Conservation (phyloP, 2,888 invertebrate genomes). For the Eudemis profundana region DNA sequence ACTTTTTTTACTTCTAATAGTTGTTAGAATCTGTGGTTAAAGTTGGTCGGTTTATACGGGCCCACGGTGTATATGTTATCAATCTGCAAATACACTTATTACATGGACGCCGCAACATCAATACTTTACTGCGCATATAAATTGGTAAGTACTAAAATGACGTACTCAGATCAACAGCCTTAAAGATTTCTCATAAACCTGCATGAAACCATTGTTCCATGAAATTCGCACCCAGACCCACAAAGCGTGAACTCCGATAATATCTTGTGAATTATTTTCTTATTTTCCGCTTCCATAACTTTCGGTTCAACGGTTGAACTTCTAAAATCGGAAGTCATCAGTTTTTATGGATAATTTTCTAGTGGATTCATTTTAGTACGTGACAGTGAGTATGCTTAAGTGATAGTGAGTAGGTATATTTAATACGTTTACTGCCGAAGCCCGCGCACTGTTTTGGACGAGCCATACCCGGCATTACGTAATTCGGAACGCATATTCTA, state of each 20-base stretch:
- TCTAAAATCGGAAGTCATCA: constrained; percentile 3
- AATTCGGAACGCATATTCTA: too few species aligned
- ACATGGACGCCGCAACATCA: too few species aligned
- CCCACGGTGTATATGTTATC: too few species aligned
- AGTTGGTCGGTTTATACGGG: too few species aligned
- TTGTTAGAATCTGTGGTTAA: too few species aligned
- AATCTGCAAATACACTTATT: too few species aligned
- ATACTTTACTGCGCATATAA: too few species aligned
- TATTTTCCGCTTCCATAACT: constrained; percentile 30
- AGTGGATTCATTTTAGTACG: too few species aligned
- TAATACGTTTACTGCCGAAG: background rate
- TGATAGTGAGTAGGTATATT: background rate
- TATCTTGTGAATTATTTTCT: constrained; percentile 32
- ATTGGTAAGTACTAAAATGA: background rate
- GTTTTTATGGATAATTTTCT: constrained; percentile 12
- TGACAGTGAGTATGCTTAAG: background rate
- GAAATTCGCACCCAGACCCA: constrained; percentile 21
- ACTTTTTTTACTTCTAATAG: too few species aligned
- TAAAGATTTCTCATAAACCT: background rate
- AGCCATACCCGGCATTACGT: too few species aligned
- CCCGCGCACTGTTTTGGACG: too few species aligned
- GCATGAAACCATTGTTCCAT: constrained; percentile 23
- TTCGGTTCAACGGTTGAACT: background rate
- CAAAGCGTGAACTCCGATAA: constrained; percentile 3
- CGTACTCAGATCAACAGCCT: background rate